Base-by-base conservation (phyloP, 2,797 vertebrate genomes). In the Bradypodion ventrale region DNA sequence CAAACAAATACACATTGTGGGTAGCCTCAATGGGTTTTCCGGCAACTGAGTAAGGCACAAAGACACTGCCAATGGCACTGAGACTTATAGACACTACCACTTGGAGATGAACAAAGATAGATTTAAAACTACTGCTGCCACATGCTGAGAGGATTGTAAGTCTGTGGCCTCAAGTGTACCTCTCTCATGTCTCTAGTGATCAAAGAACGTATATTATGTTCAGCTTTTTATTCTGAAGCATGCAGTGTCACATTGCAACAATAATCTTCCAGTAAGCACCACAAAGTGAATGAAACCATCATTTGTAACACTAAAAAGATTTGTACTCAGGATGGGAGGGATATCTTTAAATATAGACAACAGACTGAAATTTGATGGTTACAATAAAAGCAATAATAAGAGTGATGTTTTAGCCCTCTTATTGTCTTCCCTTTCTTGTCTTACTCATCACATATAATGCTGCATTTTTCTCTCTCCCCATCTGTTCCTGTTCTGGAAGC, bases 391-490 rank as follows among this genome's bases (percentile, higher is more conserved):
- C 56, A 70, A 35, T 46, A 78, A 78, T 60, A 68, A 83, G 0
- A 66, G 35, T 83, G 85, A 80, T 37, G 40, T 23, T 78, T 77
- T 70, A 46, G 74, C n/a, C 15, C 9, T 32, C 12, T 25, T 27
- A 60, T 25, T 6, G n/a, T 81, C 42, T 70, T 72, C 49, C 56
- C 7, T 62, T 62, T 62, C 40, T 42, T 35, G 15, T n/a, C 23
- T n/a, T 77, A 76, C 60, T 82, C 75, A 82, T 65, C 74, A 63
- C 72, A n/a, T 82, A 19, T 37, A 32, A 62, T 81, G 56, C 66
- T 86, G 87, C 60, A 88, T 23, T 25, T 77, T 83, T 59, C 23
- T 72, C 29, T 62, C 80, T 68, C 82, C 74, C 59, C 62, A 86
- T 46, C 9, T 88, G 80, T 32, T 83, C 65, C 59, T 15, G 32